A percentile compares a stretch with the other conserved stretches of the same genome.
Conservation (phyloP, 2,113 vertebrate genomes). For the Drymodes brunneopygia region DNA sequence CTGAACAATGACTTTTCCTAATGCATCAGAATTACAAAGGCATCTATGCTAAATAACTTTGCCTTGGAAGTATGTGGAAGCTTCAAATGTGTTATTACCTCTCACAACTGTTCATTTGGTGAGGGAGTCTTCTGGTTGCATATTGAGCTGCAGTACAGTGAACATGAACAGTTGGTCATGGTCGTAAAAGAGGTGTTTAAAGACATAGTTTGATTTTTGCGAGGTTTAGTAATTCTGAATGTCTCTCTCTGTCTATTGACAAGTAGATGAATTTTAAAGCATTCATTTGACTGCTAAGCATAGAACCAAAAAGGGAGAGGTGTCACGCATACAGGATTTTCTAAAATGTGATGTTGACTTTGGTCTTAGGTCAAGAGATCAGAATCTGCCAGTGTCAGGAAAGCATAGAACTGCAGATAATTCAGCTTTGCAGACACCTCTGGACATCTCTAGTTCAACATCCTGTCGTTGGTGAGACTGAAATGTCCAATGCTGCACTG, state of each 20-base stretch:
- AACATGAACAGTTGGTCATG: background rate
- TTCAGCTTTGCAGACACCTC: background rate
- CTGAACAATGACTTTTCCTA: conserved; percentile 26
- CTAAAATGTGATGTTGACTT: accelerated
- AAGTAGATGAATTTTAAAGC: background rate
- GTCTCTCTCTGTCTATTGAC: background rate
- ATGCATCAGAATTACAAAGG: conserved; percentile 55
- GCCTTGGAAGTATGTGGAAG: conserved; percentile 45
- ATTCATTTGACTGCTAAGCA: background rate
- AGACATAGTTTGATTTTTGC: background rate
- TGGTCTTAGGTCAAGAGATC: background rate
- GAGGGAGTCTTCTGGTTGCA: conserved; percentile 1
- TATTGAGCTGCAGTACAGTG: background rate
- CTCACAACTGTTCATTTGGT: conserved; percentile 36
- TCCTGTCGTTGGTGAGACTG: background rate
- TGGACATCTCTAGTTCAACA: background rate
- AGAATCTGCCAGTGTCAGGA: background rate
- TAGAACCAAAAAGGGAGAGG: background rate
- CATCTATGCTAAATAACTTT: conserved; percentile 50
- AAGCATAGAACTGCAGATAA: background rate
- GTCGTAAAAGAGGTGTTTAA: background rate
- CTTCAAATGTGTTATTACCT: conserved; percentile 41
- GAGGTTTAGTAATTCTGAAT: background rate
- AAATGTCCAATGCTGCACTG: background rate
- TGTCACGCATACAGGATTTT: background rate